Conservation (phyloP, 2,113 vertebrate genomes). For the Microcebus murinus region DNA sequence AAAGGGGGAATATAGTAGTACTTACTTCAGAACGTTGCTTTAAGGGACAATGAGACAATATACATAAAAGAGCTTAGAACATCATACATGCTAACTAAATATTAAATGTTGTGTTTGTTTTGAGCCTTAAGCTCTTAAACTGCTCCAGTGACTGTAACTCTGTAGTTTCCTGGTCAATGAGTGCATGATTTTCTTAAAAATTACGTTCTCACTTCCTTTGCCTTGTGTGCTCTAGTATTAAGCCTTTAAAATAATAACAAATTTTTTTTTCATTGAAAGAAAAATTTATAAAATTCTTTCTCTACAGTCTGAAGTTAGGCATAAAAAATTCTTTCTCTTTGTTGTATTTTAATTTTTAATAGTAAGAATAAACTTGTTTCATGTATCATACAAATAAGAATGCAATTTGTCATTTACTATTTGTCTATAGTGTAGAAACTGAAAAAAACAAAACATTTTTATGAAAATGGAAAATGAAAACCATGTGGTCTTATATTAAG, state of each 20-base stretch:
- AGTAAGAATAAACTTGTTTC: constrained; percentile 42
- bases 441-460: not conserved
- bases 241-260: not conserved
- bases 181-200: not conserved
- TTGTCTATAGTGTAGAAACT: constrained; percentile 16
- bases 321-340: not conserved
- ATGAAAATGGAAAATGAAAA: constrained; percentile 58
- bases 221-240: not conserved
- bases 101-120: constrained; percentile 24
- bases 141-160: not conserved
- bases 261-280: not conserved
- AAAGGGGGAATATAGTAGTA: not conserved
- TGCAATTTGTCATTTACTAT: constrained; percentile 37
- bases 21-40: not conserved
- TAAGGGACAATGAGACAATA: not conserved
- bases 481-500: constrained; percentile 45
- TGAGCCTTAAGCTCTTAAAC: not conserved
- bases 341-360: constrained; percentile 49
- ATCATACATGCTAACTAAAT: not conserved
- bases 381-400: constrained; percentile 41
- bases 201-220: constrained; percentile 34
- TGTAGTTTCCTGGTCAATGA: not conserved
- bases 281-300: constrained; percentile 34
- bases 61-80: not conserved
- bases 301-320: not conserved